Evolutionary conservation across 2,797 vertebrate species (phyloP).

Genomic region (Dicrostonyx torquatus): DNA sequence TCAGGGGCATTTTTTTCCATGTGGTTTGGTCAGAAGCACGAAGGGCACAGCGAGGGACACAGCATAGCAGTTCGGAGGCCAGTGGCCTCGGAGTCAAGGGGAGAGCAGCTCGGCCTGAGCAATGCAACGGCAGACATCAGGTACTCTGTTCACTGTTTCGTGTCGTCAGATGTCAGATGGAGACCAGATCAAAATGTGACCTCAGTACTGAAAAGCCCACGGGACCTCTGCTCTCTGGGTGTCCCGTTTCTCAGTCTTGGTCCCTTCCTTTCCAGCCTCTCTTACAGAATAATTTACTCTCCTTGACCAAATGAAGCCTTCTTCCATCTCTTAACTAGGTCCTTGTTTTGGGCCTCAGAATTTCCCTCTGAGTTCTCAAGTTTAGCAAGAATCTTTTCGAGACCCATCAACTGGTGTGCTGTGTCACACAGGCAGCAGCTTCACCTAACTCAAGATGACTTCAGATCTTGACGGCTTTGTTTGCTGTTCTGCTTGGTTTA

Average conservation of each 20-base stretch:
- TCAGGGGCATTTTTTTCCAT: neutral
- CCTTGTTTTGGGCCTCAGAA: neutral
- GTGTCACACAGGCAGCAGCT: neutral
- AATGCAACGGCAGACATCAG: neutral
- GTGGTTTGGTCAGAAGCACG: neutral
- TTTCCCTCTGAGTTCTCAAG: neutral
- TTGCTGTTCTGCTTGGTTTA: neutral
- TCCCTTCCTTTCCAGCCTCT: neutral
- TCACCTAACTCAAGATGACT: neutral
- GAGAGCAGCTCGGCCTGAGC: neutral
- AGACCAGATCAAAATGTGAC: neutral
- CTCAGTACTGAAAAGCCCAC: neutral
- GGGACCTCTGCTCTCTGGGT: neutral
- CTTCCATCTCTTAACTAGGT: neutral
- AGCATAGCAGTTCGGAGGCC: neutral
- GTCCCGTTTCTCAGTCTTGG: neutral
- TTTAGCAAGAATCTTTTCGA: neutral
- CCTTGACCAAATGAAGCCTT: neutral
- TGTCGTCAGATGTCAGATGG: neutral
- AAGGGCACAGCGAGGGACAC: neutral
- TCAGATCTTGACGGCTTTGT: neutral
- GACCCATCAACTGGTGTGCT: too few species aligned
- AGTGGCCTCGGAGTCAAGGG: neutral
- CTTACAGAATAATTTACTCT: neutral
- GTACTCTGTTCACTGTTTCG: neutral